These are phyloP conservation scores for Nyctereutes procyonoides DNA, from an alignment of 2,113 vertebrate genomes.

Conservation along the genomic window DNA sequence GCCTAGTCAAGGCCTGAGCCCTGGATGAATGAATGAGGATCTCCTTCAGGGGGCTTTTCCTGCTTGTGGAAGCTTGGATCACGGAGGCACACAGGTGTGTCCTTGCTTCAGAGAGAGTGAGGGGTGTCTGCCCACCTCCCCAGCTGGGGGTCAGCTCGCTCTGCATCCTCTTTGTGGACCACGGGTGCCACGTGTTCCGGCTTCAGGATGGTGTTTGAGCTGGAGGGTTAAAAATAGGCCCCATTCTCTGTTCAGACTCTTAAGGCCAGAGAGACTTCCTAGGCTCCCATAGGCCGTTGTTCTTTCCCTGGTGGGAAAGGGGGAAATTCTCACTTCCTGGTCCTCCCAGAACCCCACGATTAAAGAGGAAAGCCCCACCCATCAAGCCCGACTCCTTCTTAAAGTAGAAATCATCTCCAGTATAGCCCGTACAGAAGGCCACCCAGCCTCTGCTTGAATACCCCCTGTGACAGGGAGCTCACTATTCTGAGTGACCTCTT, in stretches of 20 bases:
- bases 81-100: constrained; percentile 66
- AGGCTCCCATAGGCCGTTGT: constrained; percentile 52
- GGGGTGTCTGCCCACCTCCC: not conserved
- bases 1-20: fast-evolving
- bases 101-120: constrained; percentile 59
- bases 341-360: not conserved
- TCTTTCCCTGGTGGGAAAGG: not conserved
- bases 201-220: constrained; percentile 68
- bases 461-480: not conserved
- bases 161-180: constrained; percentile 71
- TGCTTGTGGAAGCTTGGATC: not conserved
- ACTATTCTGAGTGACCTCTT: not conserved
- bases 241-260: constrained; percentile 73
- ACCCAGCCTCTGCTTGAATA: not conserved
- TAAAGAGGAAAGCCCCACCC: not conserved
- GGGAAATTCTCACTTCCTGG: not conserved
- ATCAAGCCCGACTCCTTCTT: not conserved
- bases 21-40: fast-evolving
- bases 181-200: constrained; percentile 4
- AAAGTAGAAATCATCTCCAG: not conserved
- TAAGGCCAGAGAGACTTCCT: constrained; percentile 63
- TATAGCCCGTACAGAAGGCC: not conserved
- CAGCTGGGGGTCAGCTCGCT: constrained; percentile 68
- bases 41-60: not conserved
- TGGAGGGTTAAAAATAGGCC: constrained; percentile 76